phyloP scores from a whole-genome alignment of 2,888 invertebrate genomes.

The Tipula lateralis region DNA sequence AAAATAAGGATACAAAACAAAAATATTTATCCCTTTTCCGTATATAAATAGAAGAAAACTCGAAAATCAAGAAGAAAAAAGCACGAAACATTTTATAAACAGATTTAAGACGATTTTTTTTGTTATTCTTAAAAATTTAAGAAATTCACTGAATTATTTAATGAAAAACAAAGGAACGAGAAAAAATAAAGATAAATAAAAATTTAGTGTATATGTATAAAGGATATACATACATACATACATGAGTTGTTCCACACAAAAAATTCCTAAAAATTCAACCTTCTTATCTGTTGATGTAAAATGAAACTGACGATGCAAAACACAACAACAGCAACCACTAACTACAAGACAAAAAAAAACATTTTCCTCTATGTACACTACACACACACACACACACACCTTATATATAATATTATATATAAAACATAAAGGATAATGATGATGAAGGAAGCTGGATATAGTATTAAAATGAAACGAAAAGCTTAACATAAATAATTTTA shows the following conservation, averaged over 20 bases:
- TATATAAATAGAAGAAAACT: not conserved
- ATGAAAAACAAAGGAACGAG: not conserved
- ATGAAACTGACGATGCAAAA: conserved; percentile 19
- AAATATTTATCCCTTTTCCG: not conserved
- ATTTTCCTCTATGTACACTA: not conserved
- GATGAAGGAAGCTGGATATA: not conserved
- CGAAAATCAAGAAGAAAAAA: not conserved
- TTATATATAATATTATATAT: no score
- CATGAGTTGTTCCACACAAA: not conserved
- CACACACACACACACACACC: not conserved
- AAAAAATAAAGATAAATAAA: not conserved
- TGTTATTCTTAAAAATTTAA: not conserved
- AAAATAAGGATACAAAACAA: not conserved
- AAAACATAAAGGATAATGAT: not conserved
- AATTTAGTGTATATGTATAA: no score
- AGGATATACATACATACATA: not conserved
- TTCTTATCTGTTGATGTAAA: conserved; percentile 24
- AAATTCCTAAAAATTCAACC: not conserved
- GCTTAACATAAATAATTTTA: not conserved
- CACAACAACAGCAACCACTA: not conserved
- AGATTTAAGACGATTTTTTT: not conserved
- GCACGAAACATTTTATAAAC: conserved; percentile 4
- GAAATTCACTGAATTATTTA: conserved; percentile 1
- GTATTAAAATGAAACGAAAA: not conserved
- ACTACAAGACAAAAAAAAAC: not conserved